Percentiles rank a stretch among this genome's conserved stretches.
Evolutionary conservation across 2,797 vertebrate species (phyloP).

Genomic region (Caiman crocodilus): DNA sequence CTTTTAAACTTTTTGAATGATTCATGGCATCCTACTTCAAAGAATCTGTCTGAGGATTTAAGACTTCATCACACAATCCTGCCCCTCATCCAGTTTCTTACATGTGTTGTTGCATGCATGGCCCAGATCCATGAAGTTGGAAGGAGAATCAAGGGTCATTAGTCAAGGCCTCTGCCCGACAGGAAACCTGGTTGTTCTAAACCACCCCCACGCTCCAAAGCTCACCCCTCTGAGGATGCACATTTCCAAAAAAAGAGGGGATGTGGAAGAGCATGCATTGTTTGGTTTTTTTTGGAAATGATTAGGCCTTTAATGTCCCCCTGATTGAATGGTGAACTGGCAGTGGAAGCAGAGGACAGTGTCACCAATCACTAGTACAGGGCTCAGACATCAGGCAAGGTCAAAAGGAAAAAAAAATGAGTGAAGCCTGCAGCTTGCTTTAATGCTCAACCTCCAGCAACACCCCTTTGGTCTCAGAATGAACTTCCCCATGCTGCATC

Average conservation of each 20-base stretch:
- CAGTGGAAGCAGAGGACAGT: background rate
- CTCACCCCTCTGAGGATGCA: background rate
- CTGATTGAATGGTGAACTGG: background rate
- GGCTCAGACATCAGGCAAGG: background rate
- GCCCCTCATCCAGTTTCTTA: background rate
- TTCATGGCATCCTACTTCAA: background rate
- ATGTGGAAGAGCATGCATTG: too few species aligned
- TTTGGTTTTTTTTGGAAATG: slow-evolving; percentile 38
- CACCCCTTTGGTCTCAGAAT: background rate
- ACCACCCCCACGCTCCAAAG: background rate
- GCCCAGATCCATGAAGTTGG: too few species aligned
- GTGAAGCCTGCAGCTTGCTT: background rate
- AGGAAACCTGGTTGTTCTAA: too few species aligned
- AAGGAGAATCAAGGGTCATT: too few species aligned
- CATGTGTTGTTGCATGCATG: too few species aligned
- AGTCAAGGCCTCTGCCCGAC: too few species aligned
- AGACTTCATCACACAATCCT: background rate
- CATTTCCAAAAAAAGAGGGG: background rate
- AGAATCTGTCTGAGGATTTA: background rate
- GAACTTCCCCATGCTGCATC: background rate
- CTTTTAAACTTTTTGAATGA: too few species aligned
- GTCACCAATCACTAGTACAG: background rate
- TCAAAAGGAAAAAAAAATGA: background rate
- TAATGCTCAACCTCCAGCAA: background rate
- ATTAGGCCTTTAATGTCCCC: background rate